These are phyloP conservation scores for Yponomeuta sedellus DNA, from an alignment of 2,888 invertebrate genomes.

Conservation along the genomic window DNA sequence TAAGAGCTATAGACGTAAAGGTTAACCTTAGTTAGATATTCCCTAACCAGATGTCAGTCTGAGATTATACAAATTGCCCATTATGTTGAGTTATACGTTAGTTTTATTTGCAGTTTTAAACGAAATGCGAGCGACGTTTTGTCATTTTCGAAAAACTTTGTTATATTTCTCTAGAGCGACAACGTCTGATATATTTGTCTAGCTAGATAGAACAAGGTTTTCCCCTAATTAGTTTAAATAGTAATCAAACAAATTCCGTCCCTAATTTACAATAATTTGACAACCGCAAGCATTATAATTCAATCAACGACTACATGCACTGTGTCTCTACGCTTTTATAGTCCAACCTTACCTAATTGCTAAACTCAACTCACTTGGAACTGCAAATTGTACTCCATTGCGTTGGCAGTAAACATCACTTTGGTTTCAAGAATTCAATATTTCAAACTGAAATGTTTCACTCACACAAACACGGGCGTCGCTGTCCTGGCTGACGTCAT, in stretches of 20 bases:
- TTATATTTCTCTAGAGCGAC: background rate
- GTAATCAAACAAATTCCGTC: conserved; percentile 27
- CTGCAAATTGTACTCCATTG: conserved; percentile 47
- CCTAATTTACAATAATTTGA: conserved; percentile 4
- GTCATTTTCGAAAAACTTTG: background rate
- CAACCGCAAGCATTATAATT: conserved; percentile 8
- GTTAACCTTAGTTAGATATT: background rate
- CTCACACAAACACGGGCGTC: conserved; percentile 55
- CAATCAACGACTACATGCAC: background rate
- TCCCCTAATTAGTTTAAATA: conserved; percentile 26
- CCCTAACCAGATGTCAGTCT: conserved; percentile 45
- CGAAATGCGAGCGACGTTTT: background rate
- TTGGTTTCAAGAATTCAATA: conserved; percentile 35
- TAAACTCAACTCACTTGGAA: conserved; percentile 52
- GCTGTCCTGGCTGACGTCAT: conserved; percentile 10
- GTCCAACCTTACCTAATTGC: conserved; percentile 27
- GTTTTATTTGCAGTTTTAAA: conserved; percentile 4
- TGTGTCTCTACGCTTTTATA: background rate
- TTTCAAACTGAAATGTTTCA: conserved; percentile 35
- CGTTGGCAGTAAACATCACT: conserved; percentile 38
- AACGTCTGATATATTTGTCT: background rate
- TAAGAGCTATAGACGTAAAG: background rate
- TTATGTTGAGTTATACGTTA: conserved; percentile 35
- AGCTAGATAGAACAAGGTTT: conserved; percentile 25
- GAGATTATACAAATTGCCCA: conserved; percentile 55